Percentiles rank a stretch among this genome's conserved stretches.
Evolutionary conservation across 2,888 invertebrate species (phyloP).

Genomic region (Tipula confusa): DNA sequence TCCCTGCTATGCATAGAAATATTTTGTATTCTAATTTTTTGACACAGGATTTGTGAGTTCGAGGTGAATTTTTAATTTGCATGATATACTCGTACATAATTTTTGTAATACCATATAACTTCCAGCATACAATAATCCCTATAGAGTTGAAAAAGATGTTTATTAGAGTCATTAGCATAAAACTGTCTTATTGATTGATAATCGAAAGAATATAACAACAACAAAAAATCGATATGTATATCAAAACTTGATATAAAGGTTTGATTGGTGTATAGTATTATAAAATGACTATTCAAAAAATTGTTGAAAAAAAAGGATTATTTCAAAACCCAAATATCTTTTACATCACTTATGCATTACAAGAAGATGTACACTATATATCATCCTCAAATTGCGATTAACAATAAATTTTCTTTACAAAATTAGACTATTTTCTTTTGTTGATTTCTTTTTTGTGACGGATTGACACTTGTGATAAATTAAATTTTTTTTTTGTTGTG

Average conservation of each 20-base stretch:
- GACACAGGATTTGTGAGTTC: background rate
- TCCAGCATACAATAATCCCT: too few relatives aligned
- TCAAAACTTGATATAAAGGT: background rate
- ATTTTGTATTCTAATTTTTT: background rate
- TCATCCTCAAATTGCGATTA: background rate
- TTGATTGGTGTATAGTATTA: background rate
- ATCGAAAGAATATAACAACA: background rate
- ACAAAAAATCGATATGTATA: background rate
- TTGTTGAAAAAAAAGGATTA: background rate
- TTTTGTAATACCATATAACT: background rate
- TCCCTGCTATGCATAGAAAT: background rate
- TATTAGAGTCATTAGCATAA: background rate
- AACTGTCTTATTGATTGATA: background rate
- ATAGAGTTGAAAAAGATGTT: background rate
- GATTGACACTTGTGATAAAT: constrained; percentile 16
- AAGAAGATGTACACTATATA: background rate
- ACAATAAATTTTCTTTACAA: background rate
- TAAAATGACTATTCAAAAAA: background rate
- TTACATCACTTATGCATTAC: constrained; percentile 12
- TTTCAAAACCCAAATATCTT: background rate
- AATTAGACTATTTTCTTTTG: background rate
- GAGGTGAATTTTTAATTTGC: background rate
- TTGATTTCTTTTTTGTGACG: background rate
- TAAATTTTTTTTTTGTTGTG: background rate
- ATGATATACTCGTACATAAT: too few relatives aligned